A percentile compares a stretch with the other conserved stretches of the same genome.
phyloP scores from a whole-genome alignment of 2,888 invertebrate species.

The Drosophila nr. fundita region DNA sequence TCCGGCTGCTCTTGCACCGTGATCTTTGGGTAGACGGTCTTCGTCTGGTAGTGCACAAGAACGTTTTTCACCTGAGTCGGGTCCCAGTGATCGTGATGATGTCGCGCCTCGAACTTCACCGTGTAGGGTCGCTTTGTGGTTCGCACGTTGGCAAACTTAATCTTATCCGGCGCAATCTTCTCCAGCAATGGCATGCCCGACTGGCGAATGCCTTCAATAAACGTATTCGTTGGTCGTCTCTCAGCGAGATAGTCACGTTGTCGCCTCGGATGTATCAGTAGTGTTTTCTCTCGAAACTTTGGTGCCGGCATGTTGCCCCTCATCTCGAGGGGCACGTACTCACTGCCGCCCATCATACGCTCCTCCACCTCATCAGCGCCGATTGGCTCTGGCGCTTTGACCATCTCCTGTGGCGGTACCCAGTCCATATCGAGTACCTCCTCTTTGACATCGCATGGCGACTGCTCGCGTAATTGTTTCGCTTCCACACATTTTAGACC shows the following conservation, averaged over 20 bases:
- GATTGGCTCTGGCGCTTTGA: neutral
- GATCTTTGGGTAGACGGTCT: conserved; percentile 70
- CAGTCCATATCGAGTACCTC: conserved; percentile 75
- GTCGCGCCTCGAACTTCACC: conserved; percentile 77
- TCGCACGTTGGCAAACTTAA: conserved; percentile 72
- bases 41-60: conserved; percentile 79
- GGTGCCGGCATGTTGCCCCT: conserved; percentile 84
- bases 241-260: conserved; percentile 72
- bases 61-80: conserved; percentile 79
- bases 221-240: conserved; percentile 70
- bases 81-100: conserved; percentile 83
- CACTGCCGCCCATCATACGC: conserved; percentile 32
- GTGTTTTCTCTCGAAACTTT: conserved; percentile 77
- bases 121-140: conserved; percentile 71
- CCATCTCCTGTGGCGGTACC: conserved; percentile 73
- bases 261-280: conserved; percentile 77
- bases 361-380: neutral
- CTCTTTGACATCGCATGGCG: conserved; percentile 67
- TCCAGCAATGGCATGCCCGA: conserved; percentile 68
- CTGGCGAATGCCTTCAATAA: conserved; percentile 64
- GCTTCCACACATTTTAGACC: conserved; percentile 73
- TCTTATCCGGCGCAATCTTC: conserved; percentile 65
- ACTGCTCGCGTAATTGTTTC: conserved; percentile 59
- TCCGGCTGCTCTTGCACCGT: conserved; percentile 52
- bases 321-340: conserved; percentile 38